Base-by-base conservation (phyloP, 1,140 invertebrate species). In the Ceratoteleas bidentatus region DNA sequence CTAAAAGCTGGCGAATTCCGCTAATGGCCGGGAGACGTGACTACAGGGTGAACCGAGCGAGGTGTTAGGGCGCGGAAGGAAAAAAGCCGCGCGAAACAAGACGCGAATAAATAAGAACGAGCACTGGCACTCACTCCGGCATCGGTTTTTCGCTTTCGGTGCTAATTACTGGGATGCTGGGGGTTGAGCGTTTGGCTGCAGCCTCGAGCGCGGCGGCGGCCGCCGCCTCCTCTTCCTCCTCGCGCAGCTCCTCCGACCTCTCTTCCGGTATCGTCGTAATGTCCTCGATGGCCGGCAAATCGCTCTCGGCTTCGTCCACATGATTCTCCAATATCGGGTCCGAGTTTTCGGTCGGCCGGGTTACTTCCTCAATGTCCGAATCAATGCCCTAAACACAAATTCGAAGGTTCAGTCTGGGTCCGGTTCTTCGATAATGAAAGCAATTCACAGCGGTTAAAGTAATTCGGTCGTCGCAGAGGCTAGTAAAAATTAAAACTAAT, bases 351-450 rank as follows among this genome's bases (percentile, higher is more conserved):
- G 87, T 86, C n/a, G 90, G 89, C 13, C 89, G 86, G 53, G 94
- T 94, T 84, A 96, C 95, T 89, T 96, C 95, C 87, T 97, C 96
- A 84, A 97, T 97, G 86, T 97, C 96, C 15, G 96, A 96, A 89
- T 97, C 96, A 85, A 97, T 96, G 24, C 96, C 96, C 92, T 82
- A 24, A 52, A 73, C 69, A 72, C 38, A 33, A 47, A 66, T 65
- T 74, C 3, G 4, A 15, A n/a, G n/a, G n/a, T n/a, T n/a, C n/a
- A n/a, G n/a, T n/a, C n/a, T n/a, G n/a, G n/a, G n/a, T n/a, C n/a
- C n/a, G n/a, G n/a, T n/a, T n/a, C n/a, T n/a, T n/a, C n/a, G n/a
- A n/a, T n/a, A n/a, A n/a, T n/a, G n/a, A n/a, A n/a, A n/a, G n/a
- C n/a, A n/a, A n/a, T n/a, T n/a, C n/a, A n/a, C n/a, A n/a, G n/a